Evolutionary conservation across 1,140 invertebrate species (phyloP).

Genomic region (Saxidomus purpurata): DNA sequence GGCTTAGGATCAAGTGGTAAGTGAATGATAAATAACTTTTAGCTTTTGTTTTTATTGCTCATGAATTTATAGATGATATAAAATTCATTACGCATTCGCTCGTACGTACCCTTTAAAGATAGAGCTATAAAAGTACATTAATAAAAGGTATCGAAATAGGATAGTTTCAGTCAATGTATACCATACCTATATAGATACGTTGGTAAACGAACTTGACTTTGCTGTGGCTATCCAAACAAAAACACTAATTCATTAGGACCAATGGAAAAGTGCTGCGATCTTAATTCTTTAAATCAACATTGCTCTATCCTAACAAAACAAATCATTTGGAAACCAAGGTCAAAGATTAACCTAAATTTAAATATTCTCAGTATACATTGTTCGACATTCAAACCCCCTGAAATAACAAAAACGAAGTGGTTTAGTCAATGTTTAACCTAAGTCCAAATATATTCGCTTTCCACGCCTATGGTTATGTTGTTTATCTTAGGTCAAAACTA

Average conservation of each 20-base stretch:
- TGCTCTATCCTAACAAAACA: slow-evolving; percentile 14
- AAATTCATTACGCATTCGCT: too few species aligned
- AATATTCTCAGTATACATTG: neutral
- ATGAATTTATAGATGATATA: too few species aligned
- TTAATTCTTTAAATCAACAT: slow-evolving; percentile 30
- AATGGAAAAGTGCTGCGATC: neutral
- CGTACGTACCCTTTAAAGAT: too few species aligned
- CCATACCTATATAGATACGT: too few species aligned
- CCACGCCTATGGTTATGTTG: too few species aligned
- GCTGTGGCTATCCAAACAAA: slow-evolving; percentile 25
- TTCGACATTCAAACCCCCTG: neutral
- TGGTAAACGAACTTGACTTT: neutral
- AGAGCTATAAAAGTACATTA: too few species aligned
- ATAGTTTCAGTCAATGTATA: too few species aligned
- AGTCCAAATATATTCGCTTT: neutral
- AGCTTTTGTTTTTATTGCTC: too few species aligned
- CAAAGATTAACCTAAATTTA: neutral
- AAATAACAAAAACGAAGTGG: neutral
- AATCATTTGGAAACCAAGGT: slow-evolving; percentile 22
- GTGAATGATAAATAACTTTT: neutral
- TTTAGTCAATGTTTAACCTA: neutral
- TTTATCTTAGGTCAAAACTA: too few species aligned
- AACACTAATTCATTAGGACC: slow-evolving; percentile 4
- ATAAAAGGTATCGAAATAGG: too few species aligned
- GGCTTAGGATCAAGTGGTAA: neutral